These are phyloP conservation scores for Diuraphis noxia DNA, from an alignment of 1,140 invertebrate species.

Conservation along the genomic window DNA sequence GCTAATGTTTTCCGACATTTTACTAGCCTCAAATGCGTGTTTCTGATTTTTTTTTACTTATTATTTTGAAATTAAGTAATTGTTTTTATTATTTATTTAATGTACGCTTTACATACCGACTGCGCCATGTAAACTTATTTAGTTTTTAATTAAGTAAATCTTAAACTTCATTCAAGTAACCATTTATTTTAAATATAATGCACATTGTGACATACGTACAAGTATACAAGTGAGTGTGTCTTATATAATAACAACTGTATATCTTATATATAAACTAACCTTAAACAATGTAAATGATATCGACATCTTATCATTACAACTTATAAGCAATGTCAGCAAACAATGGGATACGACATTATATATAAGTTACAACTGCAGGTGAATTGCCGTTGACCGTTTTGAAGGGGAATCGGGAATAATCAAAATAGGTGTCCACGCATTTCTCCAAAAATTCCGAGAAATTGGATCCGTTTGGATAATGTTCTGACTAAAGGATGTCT, in stretches of 20 bases:
- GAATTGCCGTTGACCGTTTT: background rate
- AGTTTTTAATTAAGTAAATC: no score
- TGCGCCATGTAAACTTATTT: background rate
- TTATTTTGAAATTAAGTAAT: background rate
- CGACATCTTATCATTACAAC: no score
- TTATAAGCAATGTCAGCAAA: no score
- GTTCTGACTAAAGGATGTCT: background rate
- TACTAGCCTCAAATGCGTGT: background rate
- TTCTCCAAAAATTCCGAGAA: background rate
- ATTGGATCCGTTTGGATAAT: background rate
- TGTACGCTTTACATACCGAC: background rate
- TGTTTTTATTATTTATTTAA: background rate
- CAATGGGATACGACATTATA: background rate
- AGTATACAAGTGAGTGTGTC: no score
- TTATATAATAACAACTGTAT: no score
- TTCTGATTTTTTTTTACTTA: background rate
- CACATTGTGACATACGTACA: no score
- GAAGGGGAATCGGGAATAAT: background rate
- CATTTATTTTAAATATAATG: no score
- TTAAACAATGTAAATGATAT: no score
- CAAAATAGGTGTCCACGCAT: background rate
- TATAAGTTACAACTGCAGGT: background rate
- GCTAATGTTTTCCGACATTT: background rate
- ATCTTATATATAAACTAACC: no score
- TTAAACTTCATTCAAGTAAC: no score